Percentiles rank a stretch among this genome's conserved stretches.
Evolutionary conservation across 2,797 vertebrate genomes (phyloP).

Genomic region (Paramormyrops hopkinsi): DNA sequence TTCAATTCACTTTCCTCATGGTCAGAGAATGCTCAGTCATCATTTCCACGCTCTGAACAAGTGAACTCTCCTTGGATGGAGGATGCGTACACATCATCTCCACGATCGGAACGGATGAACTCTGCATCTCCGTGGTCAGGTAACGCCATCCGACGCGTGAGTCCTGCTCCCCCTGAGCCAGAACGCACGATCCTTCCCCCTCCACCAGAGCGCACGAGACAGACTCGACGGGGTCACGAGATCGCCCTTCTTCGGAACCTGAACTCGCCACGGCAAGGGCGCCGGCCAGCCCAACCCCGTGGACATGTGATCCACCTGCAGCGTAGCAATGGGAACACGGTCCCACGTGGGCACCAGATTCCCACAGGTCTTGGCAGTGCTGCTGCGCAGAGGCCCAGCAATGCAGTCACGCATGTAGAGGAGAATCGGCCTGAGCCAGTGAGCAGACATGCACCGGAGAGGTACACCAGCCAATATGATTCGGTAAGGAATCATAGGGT

Average conservation of each 20-base stretch:
- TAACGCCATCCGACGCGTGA: background rate
- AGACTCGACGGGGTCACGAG: constrained; percentile 56
- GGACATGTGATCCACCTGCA: constrained; percentile 58
- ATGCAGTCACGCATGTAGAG: constrained; percentile 45
- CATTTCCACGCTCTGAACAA: background rate
- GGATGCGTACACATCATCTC: background rate
- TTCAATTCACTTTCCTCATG: background rate
- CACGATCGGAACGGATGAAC: background rate
- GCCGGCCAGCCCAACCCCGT: constrained; percentile 44
- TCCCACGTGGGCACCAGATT: constrained; percentile 29
- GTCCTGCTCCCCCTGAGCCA: background rate
- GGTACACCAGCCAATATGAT: constrained; percentile 39
- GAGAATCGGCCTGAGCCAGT: constrained; percentile 15
- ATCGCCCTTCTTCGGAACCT: constrained; percentile 58
- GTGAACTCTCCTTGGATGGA: constrained; percentile 20
- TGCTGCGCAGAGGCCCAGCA: constrained; percentile 52
- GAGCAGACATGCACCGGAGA: constrained; percentile 28
- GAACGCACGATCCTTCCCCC: background rate
- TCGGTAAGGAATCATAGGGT: background rate
- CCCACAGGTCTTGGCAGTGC: constrained; percentile 52
- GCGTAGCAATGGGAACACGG: constrained; percentile 37
- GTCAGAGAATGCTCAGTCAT: background rate
- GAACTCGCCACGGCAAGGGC: constrained; percentile 35
- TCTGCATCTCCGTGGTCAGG: background rate
- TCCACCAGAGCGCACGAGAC: background rate